Conservation (phyloP, 2,888 invertebrate genomes). For the Platycheirus albimanus region DNA sequence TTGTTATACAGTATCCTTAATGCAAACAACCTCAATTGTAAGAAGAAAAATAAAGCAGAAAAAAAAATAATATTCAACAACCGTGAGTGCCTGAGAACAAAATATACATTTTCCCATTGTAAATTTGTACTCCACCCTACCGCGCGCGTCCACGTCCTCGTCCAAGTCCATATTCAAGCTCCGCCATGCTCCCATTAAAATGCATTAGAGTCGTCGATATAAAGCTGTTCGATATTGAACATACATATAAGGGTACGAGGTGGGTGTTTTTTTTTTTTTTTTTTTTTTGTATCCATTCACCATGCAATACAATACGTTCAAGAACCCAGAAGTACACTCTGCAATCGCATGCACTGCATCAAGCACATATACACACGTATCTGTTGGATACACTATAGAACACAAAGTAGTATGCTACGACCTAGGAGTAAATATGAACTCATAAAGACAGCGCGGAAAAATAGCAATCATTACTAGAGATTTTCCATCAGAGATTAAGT, state of each 20-base stretch:
- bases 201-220: constrained; percentile 49
- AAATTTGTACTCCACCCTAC: neutral
- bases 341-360: neutral
- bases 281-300: too few species aligned
- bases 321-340: neutral
- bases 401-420: neutral
- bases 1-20: constrained; percentile 22
- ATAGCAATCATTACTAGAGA: constrained; percentile 72
- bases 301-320: constrained; percentile 14
- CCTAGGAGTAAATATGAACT: constrained; percentile 38
- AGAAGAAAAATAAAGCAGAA: constrained; percentile 10
- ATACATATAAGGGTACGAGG: neutral
- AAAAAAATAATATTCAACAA: constrained; percentile 7
- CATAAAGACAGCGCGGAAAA: constrained; percentile 65
- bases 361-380: constrained; percentile 4
- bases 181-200: constrained; percentile 46
- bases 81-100: constrained; percentile 43
- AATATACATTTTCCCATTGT: constrained; percentile 42
- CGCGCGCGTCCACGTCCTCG: too few species aligned
- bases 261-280: neutral
- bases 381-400: neutral
- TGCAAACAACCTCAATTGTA: constrained; percentile 25
- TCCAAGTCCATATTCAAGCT: too few species aligned
- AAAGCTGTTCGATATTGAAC: constrained; percentile 43
- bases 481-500: constrained; percentile 73